Evolutionary conservation across 2,888 invertebrate species (phyloP).

Genomic region (Drosophila pseudotalamancana): DNA sequence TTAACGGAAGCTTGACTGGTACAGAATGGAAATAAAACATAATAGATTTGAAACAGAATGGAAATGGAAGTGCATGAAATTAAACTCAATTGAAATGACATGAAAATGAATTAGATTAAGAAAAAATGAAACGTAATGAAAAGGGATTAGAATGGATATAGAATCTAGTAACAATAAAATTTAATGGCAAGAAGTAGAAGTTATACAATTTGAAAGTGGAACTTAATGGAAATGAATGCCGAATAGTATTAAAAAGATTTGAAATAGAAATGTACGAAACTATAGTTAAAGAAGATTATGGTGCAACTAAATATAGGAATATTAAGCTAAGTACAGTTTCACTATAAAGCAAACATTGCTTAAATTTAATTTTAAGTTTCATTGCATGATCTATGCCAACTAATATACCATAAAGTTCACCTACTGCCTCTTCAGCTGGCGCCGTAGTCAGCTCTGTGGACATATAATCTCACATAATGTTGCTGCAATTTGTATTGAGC

Average conservation of each 20-base stretch:
- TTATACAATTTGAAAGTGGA: too few species aligned
- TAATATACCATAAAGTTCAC: not conserved
- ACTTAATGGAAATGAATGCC: too few species aligned
- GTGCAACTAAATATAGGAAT: too few species aligned
- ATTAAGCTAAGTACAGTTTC: too few species aligned
- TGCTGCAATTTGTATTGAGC: slow-evolving; percentile 75
- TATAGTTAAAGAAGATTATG: too few species aligned
- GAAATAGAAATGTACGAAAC: too few species aligned
- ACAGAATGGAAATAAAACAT: not conserved
- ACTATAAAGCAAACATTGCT: not conserved
- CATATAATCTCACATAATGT: slow-evolving; percentile 78
- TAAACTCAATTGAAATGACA: not conserved
- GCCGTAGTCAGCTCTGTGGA: slow-evolving; percentile 35
- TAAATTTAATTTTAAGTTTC: not conserved
- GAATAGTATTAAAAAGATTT: too few species aligned
- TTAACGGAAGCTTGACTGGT: too few species aligned
- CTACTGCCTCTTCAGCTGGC: not conserved
- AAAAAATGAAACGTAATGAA: not conserved
- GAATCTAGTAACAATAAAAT: too few species aligned
- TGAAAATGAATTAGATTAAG: not conserved
- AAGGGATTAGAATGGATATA: not conserved
- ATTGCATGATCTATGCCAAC: not conserved
- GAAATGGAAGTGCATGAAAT: not conserved
- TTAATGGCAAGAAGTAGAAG: too few species aligned
- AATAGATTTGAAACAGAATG: not conserved